Evolutionary conservation across 2,888 invertebrate species (phyloP), one percentile per base, ranked within the genome.

Genomic region (Conus canariensis): DNA sequence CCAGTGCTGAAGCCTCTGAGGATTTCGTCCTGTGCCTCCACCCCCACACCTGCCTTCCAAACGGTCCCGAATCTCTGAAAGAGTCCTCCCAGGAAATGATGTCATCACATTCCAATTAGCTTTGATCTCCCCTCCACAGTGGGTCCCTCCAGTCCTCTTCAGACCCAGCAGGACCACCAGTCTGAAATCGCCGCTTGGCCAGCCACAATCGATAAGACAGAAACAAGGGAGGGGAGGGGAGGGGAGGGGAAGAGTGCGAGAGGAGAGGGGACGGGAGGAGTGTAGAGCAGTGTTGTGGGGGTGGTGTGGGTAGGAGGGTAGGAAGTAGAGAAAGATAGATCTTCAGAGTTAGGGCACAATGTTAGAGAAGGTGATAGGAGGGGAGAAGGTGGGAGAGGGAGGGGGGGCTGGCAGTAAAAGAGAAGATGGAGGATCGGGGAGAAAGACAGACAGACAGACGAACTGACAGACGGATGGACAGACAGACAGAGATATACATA

Each of bases 71-170:
- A 16, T 64, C 12, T 16, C 64, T 14, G 64, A 64, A 64, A 80
- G 30, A 80, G 77, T 12, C 74, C 74, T 74, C n/a, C 9, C 9
- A 8, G n/a, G 74, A 74, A 19, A 74, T n/a, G n/a, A 22, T n/a
- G 74, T 74, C 74, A 74, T 74, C 74, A 19, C 6, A n/a, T 74
- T 74, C n/a, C 22, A 74, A 74, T 74, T 74, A 74, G 74, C 74
- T 74, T 74, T 74, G 74, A 74, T 74, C 74, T 74, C 0, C 74
- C 22, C 9, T 6, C 74, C 74, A 74, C 9, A n/a, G 74, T n/a
- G 6, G 74, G 74, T 74, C 74, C 74, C 74, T n/a, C n/a, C 10
- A 25, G 25, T 19, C 74, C n/a, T n/a, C 74, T 74, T 74, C 22
- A 74, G n/a, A n/a, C 74, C n/a, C 74, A 30, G 19, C n/a, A 74